Percentiles rank a stretch among this genome's conserved stretches.
Conservation (phyloP, 2,113 vertebrate genomes). For the Prochilodus magdalenae region DNA sequence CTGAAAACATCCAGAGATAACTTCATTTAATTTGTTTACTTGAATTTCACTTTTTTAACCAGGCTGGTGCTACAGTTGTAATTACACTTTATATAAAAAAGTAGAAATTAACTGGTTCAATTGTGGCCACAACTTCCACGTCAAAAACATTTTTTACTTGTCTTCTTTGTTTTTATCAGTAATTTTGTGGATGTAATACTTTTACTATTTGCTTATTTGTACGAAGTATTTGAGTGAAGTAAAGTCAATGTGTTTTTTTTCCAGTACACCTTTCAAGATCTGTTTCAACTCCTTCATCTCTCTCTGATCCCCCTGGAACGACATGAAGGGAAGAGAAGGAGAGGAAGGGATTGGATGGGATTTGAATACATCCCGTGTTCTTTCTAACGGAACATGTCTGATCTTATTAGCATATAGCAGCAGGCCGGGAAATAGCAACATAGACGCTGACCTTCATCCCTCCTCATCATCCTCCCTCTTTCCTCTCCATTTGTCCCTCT, state of each 20-base stretch:
- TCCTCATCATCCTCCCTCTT: constrained; percentile 11
- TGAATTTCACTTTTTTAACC: no score
- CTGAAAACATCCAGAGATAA: no score
- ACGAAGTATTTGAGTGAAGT: background rate
- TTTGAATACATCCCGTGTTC: constrained; percentile 64
- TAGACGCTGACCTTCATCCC: constrained; percentile 65
- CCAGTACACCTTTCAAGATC: background rate
- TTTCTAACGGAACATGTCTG: constrained; percentile 55
- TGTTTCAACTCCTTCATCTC: background rate
- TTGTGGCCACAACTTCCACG: no score
- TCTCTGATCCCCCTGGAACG: background rate
- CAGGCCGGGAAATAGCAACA: constrained; percentile 60
- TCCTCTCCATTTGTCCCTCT: background rate
- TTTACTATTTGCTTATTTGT: background rate
- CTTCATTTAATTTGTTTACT: background rate
- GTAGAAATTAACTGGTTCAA: no score
- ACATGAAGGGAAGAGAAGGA: background rate
- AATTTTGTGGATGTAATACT: background rate
- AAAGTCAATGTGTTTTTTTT: background rate
- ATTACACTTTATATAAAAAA: background rate
- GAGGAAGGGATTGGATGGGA: constrained; percentile 25
- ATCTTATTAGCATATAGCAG: constrained; percentile 73
- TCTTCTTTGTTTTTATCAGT: no score
- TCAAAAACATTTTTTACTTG: no score
- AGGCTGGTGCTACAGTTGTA: background rate